Conservation (phyloP, 2,888 invertebrate genomes). For the Netelia virgata region DNA sequence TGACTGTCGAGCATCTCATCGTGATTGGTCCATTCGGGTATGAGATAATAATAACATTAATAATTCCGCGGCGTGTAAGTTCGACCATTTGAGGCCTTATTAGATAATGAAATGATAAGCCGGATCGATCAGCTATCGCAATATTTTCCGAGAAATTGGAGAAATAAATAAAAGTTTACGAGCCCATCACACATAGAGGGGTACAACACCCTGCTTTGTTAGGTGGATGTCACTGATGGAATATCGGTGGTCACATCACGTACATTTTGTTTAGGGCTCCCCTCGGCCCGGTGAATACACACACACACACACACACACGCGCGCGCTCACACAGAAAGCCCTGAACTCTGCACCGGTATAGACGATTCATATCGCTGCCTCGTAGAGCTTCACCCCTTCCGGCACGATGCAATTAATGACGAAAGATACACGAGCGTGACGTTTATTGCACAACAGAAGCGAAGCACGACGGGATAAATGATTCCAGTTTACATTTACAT, state of each 20-base stretch:
- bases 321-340: neutral
- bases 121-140: neutral
- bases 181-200: neutral
- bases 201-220: neutral
- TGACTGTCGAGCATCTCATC: constrained; percentile 32
- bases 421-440: constrained; percentile 38
- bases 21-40: neutral
- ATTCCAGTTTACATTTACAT: constrained; percentile 1
- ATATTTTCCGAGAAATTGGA: neutral
- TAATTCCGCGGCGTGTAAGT: neutral
- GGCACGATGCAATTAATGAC: constrained; percentile 57
- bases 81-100: neutral
- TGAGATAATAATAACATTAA: constrained; percentile 9
- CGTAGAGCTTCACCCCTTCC: constrained; percentile 23
- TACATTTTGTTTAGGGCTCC: constrained; percentile 26
- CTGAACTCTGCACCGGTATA: constrained; percentile 27
- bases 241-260: constrained; percentile 45
- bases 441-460: constrained; percentile 32
- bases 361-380: constrained; percentile 44
- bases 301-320: neutral
- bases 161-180: constrained; percentile 2
- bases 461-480: constrained; percentile 4
- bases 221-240: constrained; percentile 9
- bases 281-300: neutral
- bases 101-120: neutral